phyloP scores from a whole-genome alignment of 1,140 invertebrate genomes.

The Holotrichia oblita region DNA sequence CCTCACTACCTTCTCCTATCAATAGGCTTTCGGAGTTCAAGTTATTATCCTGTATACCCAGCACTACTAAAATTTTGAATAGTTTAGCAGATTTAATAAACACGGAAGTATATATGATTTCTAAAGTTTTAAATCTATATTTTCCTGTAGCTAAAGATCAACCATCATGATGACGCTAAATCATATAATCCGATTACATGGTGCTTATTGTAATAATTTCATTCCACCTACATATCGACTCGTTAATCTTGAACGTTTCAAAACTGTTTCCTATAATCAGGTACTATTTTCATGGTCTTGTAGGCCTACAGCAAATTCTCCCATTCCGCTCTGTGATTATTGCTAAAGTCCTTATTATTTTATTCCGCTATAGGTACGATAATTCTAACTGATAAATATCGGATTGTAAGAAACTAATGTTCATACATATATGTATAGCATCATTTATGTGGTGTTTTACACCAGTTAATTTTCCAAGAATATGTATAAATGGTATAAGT shows the following conservation, averaged over 20 bases:
- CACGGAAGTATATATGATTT: too few species aligned
- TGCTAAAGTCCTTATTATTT: conserved; percentile 12
- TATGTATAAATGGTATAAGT: conserved; percentile 16
- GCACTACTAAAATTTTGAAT: too few species aligned
- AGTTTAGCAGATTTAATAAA: too few species aligned
- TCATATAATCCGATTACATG: too few species aligned
- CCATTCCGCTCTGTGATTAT: conserved; percentile 21
- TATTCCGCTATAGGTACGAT: background rate
- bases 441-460: background rate
- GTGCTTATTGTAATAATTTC: too few species aligned
- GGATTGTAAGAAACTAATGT: background rate
- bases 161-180: too few species aligned
- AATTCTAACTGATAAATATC: conserved; percentile 10
- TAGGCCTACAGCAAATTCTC: background rate
- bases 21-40: too few species aligned
- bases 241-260: background rate
- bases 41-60: too few species aligned
- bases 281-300: background rate
- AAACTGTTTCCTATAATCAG: background rate
- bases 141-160: too few species aligned
- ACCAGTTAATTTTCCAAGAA: background rate
- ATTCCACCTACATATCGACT: background rate
- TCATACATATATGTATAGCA: background rate
- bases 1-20: too few species aligned
- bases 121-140: too few species aligned